Conservation (phyloP, 2,113 vertebrate genomes). For the Sminthopsis crassicaudata region DNA sequence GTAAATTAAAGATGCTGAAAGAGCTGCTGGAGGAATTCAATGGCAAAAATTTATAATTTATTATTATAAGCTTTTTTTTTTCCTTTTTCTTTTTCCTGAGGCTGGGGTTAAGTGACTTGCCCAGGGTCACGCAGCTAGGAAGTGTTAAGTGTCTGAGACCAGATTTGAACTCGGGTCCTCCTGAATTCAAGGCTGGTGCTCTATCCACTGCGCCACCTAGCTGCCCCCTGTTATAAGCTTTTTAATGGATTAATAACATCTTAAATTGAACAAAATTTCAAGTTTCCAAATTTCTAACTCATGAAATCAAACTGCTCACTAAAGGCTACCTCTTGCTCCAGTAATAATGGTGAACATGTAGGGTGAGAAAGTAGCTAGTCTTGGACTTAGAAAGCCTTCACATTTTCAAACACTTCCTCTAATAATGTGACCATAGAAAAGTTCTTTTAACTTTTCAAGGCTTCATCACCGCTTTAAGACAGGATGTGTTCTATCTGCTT, state of each 20-base stretch:
- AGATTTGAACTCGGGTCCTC: no score
- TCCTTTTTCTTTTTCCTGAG: no score
- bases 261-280: neutral
- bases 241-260: neutral
- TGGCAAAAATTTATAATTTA: conserved; percentile 13
- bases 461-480: neutral
- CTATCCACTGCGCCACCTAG: no score
- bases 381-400: neutral
- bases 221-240: neutral
- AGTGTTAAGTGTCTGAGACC: no score
- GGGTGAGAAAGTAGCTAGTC: neutral
- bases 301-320: neutral
- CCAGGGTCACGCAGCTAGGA: no score
- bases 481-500: neutral
- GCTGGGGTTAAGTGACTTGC: no score
- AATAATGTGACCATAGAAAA: neutral
- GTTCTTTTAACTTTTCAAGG: neutral
- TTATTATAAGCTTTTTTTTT: neutral
- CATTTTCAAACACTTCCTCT: neutral
- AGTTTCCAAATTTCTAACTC: neutral
- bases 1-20: conserved; percentile 8
- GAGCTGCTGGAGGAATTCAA: neutral
- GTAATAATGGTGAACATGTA: neutral
- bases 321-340: neutral
- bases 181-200: no score